Evolutionary conservation across 2,888 invertebrate species (phyloP).

Genomic region (Parnassius glacialis): DNA sequence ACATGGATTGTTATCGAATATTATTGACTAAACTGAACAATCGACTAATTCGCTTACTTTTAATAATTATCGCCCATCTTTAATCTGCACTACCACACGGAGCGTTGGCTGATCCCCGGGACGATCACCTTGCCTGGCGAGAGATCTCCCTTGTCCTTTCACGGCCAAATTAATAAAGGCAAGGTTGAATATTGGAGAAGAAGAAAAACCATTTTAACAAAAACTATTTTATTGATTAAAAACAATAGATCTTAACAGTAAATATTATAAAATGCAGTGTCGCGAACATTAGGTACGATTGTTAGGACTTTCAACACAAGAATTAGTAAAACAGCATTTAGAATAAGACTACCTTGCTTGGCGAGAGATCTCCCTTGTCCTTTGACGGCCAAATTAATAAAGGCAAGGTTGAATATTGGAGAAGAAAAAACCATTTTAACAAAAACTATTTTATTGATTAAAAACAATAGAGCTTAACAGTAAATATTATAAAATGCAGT

Average conservation of each 20-base stretch:
- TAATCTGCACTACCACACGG: too few relatives aligned
- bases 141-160: too few relatives aligned
- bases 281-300: not conserved
- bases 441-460: conserved; percentile 8
- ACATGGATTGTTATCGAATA: too few relatives aligned
- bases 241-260: conserved; percentile 13
- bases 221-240: conserved; percentile 7
- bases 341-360: too few relatives aligned
- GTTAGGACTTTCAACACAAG: not conserved
- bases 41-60: too few relatives aligned
- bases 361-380: too few relatives aligned
- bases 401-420: not conserved
- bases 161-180: not conserved
- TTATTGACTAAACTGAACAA: too few relatives aligned
- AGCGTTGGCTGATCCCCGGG: too few relatives aligned
- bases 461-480: conserved; percentile 14
- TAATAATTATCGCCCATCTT: too few relatives aligned
- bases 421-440: not conserved
- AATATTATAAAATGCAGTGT: conserved; percentile 13
- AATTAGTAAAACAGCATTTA: not conserved
- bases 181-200: not conserved
- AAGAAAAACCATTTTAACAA: conserved; percentile 1
- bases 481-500: conserved; percentile 12
- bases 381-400: not conserved
- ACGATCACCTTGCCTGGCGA: too few relatives aligned